Percentiles rank a stretch among this genome's conserved stretches.
Conservation (phyloP, 2,797 vertebrate genomes). For the Catamblyrhynchus diadema region DNA sequence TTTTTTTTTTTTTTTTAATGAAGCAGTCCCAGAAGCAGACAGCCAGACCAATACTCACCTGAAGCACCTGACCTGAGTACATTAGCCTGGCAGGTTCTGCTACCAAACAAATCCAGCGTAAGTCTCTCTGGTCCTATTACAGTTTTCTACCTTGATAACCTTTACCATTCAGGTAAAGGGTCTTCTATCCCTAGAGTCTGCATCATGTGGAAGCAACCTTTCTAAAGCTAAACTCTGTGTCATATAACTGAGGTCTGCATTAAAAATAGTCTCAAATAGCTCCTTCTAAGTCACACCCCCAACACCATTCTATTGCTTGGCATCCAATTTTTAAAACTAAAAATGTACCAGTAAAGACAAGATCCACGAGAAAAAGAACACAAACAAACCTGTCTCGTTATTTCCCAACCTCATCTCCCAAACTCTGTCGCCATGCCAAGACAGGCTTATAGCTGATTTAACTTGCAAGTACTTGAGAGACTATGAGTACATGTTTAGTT, state of each 20-base stretch:
- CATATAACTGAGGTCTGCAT: neutral
- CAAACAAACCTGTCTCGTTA: neutral
- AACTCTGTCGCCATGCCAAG: neutral
- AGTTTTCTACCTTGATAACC: neutral
- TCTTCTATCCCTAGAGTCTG: neutral
- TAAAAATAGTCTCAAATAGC: neutral
- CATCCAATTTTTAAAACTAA: neutral
- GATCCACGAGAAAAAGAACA: neutral
- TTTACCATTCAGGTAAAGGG: neutral
- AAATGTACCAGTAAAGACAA: neutral
- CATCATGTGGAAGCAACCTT: neutral
- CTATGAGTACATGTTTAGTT: neutral
- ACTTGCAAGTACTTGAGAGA: slow-evolving; percentile 9
- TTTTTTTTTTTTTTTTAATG: neutral
- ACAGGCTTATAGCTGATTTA: neutral
- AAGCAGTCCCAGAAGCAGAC: neutral
- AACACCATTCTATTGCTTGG: neutral
- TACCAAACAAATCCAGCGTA: neutral
- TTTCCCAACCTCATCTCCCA: neutral
- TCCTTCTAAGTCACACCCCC: neutral
- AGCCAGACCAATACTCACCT: neutral
- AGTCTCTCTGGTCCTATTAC: neutral
- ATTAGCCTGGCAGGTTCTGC: neutral
- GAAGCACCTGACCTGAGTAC: neutral
- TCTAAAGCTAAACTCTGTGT: neutral